phyloP scores from a whole-genome alignment of 2,888 invertebrate genomes.

The Synergus laeviventris region DNA sequence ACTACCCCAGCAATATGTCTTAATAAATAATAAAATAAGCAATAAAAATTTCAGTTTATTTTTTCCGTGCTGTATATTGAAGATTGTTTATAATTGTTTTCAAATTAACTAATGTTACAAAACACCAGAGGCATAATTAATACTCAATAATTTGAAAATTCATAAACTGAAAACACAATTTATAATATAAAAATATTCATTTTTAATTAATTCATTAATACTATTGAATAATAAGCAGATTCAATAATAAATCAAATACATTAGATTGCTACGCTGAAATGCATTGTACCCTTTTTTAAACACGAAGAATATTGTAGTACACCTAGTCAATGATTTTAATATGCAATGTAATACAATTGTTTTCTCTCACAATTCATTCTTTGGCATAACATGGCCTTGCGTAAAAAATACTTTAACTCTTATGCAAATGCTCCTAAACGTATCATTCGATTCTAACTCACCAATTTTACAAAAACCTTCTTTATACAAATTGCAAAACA shows the following conservation, averaged over 20 bases:
- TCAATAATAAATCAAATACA: background rate
- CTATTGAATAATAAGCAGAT: background rate
- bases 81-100: background rate
- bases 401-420: conserved; percentile 22
- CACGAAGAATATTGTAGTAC: background rate
- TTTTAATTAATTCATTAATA: background rate
- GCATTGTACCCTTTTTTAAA: background rate
- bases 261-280: background rate
- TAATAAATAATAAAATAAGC: background rate
- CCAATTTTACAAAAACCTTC: background rate
- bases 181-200: background rate
- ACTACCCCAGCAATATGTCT: background rate
- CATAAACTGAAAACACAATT: background rate
- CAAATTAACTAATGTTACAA: background rate
- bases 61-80: background rate
- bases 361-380: background rate
- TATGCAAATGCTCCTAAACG: conserved; percentile 9
- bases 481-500: background rate
- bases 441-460: background rate
- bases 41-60: background rate
- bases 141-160: background rate
- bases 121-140: background rate
- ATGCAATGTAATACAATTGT: conserved; percentile 5
- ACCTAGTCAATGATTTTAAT: background rate
- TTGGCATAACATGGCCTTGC: conserved; percentile 16